Percentiles rank a stretch among this genome's conserved stretches.
phyloP scores from a whole-genome alignment of 2,888 invertebrate species.

The Erynnis tages region DNA sequence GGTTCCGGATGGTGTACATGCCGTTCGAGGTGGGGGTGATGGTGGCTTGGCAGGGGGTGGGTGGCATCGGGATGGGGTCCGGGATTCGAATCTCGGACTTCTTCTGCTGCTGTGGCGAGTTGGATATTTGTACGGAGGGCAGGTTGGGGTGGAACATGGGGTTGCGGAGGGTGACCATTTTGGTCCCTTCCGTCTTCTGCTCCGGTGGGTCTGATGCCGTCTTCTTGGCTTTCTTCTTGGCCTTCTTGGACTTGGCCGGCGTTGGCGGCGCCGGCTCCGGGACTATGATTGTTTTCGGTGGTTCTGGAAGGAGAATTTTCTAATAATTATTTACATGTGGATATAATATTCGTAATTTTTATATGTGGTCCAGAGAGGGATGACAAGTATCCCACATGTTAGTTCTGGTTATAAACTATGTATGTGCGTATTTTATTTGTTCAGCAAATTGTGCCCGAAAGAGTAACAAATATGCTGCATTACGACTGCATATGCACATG shows the following conservation, averaged over 20 bases:
- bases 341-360: too few species aligned
- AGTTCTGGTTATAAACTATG: too few species aligned
- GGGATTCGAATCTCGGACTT: constrained; percentile 67
- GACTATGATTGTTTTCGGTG: constrained; percentile 52
- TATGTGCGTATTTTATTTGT: too few species aligned
- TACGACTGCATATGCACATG: too few species aligned
- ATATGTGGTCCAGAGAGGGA: too few species aligned
- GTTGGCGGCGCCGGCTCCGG: constrained; percentile 49
- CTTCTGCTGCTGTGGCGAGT: constrained; percentile 47
- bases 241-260: constrained; percentile 71
- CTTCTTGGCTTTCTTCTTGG: constrained; percentile 70
- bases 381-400: too few species aligned
- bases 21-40: constrained; percentile 82
- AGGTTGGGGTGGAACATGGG: constrained; percentile 87
- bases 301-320: constrained; percentile 47
- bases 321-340: too few species aligned
- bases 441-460: too few species aligned
- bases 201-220: constrained; percentile 43
- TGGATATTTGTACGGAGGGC: constrained; percentile 60
- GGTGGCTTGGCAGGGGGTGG: constrained; percentile 71
- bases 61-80: constrained; percentile 74
- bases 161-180: constrained; percentile 89
- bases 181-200: constrained; percentile 65
- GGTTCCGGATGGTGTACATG: constrained; percentile 93
- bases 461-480: too few species aligned